These are phyloP conservation scores for Heterodera filipjevi DNA, from an alignment of 2,888 invertebrate species.

Conservation along the genomic window DNA sequence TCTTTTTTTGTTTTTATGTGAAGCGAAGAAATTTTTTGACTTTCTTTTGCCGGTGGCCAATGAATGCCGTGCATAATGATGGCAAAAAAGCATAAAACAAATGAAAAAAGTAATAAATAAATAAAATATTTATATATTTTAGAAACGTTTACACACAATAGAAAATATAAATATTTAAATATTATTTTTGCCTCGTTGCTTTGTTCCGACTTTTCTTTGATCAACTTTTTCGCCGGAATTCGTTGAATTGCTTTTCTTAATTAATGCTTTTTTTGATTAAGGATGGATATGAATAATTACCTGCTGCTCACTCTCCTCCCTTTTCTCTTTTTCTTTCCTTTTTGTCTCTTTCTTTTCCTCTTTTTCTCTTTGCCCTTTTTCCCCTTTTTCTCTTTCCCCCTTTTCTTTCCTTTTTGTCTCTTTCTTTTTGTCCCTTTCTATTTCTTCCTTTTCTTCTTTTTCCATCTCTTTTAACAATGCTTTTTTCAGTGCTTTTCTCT, in stretches of 20 bases:
- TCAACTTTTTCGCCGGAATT: background rate
- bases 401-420: background rate
- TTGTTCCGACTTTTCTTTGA: background rate
- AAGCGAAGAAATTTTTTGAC: background rate
- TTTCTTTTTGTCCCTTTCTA: background rate
- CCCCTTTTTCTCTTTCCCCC: background rate
- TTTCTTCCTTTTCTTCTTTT: background rate
- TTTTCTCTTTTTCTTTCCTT: background rate
- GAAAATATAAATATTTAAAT: too few species aligned
- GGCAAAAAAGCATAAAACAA: background rate
- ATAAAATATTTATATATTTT: too few species aligned
- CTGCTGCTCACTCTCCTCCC: background rate
- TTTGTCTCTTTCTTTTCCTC: background rate
- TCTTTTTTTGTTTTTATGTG: background rate
- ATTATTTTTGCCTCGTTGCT: background rate
- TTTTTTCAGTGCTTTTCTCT: background rate
- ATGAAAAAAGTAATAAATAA: too few species aligned
- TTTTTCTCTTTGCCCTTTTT: background rate
- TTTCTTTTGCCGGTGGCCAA: background rate
- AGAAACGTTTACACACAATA: too few species aligned
- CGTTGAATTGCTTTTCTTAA: background rate
- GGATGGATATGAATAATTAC: too few species aligned
- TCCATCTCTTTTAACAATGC: background rate
- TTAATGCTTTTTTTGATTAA: background rate
- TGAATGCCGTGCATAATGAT: background rate